Conservation (phyloP, 2,797 vertebrate species). For the Psittacula echo region DNA sequence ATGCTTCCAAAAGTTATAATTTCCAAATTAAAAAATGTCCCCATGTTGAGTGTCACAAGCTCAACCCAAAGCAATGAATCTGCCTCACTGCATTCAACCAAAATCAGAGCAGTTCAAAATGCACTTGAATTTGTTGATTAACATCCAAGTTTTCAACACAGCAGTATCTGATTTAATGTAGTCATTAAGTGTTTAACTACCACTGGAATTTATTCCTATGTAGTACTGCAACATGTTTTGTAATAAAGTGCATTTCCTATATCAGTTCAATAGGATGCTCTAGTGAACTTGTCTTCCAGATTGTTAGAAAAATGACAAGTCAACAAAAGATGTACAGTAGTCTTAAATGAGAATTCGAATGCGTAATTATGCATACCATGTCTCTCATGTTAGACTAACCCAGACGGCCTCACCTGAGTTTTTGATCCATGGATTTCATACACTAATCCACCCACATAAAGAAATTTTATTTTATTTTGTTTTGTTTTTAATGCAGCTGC, state of each 20-base stretch:
- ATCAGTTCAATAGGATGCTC: slow-evolving; percentile 12
- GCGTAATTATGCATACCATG: slow-evolving; percentile 24
- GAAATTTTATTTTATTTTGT: neutral
- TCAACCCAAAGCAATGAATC: neutral
- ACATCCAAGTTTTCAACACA: neutral
- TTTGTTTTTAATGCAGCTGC: neutral
- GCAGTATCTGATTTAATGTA: neutral
- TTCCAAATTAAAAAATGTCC: neutral
- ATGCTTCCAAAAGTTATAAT: neutral
- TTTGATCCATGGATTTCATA: slow-evolving; percentile 3
- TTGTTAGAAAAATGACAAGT: slow-evolving; percentile 33
- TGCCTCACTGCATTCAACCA: neutral
- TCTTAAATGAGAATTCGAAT: slow-evolving; percentile 3
- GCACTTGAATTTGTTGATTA: neutral
- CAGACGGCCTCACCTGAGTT: neutral
- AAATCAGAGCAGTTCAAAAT: neutral
- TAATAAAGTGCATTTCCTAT: neutral
- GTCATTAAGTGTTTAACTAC: neutral
- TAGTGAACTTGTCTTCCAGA: neutral
- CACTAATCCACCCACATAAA: neutral
- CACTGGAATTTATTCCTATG: neutral
- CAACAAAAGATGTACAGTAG: slow-evolving; percentile 50
- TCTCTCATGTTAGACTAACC: slow-evolving; percentile 24
- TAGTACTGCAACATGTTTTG: neutral
- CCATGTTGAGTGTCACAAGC: neutral